Base-by-base conservation (phyloP, 2,888 invertebrate genomes). In the Epirrhoe tristata region DNA sequence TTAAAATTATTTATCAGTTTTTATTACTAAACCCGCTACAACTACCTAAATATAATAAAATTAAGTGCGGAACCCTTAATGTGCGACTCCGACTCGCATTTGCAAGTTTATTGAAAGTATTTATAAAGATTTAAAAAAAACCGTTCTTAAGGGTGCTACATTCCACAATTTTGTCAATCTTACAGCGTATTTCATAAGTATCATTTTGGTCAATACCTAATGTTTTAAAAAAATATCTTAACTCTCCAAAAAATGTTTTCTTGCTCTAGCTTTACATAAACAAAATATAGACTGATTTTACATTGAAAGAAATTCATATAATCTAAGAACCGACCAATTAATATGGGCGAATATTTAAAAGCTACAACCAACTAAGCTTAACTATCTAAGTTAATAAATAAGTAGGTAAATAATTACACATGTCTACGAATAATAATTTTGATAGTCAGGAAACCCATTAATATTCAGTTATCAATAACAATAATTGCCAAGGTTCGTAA, bases 131-230 rank as follows among this genome's bases (percentile, higher is more conserved):
- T 31, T 16, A 31, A 3, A 52, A 31, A 59, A 24, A 8, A 6
- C n/a, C 1, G 36, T n/a, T 55, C 53, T 16, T 46, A 46, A n/a
- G 31, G 32, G 16, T 14, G 39, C 14, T 50, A 12, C 56, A 58
- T 17, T 17, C 55, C 17, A 60, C 43, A 63, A 67, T 62, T 52
- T 60, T 74, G 77, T 83, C 78, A 82, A 77, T 74, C 83, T 83
- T 85, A 82, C 70, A 74, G 76, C 76, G 79, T 83, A 63, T 73
- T 77, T 88, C 82, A 86, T 87, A 88, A 85, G 84, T 83, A 83
- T 74, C 70, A 78, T 80, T 82, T 89, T 89, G 88, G 87, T 89
- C 88, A 78, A 80, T 80, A n/a, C 79, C 80, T 83, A 82, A 69
- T 71, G 69, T 75, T 76, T 74, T 73, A 48, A 48, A 14, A 48